Base-by-base conservation (phyloP, 2,797 vertebrate genomes). In the Malurus leucopterus region DNA sequence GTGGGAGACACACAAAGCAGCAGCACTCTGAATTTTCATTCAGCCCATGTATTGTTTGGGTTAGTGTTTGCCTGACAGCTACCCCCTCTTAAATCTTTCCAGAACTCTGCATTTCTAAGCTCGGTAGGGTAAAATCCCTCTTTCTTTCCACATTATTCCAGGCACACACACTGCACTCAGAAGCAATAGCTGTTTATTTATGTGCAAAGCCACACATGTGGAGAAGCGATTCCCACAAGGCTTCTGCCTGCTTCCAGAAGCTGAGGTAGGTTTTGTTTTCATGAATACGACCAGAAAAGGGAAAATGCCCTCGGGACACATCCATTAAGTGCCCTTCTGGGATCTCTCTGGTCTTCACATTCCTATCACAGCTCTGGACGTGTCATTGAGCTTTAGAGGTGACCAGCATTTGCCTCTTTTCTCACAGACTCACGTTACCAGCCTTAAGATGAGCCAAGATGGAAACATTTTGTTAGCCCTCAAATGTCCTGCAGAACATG, bases 131-230 rank as follows among this genome's bases (percentile, higher is more conserved):
- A 78, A 86, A 83, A 89, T 29, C 63, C 59, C 70, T 58, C 77
- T 77, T 88, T 86, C 80, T 91, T 38, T 32, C 79, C 67, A 5
- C 59, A 34, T 87, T 75, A 78, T 85, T 90, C 79, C 84, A 93
- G 67, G 46, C 88, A 90, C 84, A 91, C 90, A 91, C 51, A 30
- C 75, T 59, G 84, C 88, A 87, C 77, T 91, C 58, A 72, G 50
- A 90, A 91, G 69, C 57, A 91, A 75, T n/a, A 81, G 89, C 84
- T 93, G 86, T 91, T 95, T 94, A 92, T 92, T 87, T 79, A 65
- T 82, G 81, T 90, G 90, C 84, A 90, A 79, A 94, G 84, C 63
- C 86, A 87, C 88, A 77, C 59, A 87, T 69, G 86, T 65, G 65
- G 78, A 8, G 36, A 72, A 53, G 84, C 73, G 67, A 87, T 24